These are phyloP conservation scores for Homarus americanus DNA, from an alignment of 1,140 invertebrate species.

Conservation along the genomic window DNA sequence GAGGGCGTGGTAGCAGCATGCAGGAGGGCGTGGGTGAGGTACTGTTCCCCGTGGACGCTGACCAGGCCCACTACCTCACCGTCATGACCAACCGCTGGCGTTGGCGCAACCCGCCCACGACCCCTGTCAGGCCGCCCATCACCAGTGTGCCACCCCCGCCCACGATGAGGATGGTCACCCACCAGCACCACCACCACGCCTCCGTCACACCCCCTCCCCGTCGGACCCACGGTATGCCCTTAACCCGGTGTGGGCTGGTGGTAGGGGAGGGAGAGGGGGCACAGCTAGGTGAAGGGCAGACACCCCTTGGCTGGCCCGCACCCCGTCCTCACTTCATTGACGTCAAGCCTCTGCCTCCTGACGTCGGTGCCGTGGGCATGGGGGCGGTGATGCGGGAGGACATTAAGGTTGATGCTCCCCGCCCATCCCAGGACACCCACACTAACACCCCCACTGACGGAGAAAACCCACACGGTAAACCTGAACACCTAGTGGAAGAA, in stretches of 20 bases:
- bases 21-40: conserved; percentile 23
- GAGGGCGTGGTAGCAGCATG: neutral
- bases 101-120: neutral
- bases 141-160: too few species aligned
- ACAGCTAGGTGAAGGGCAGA: neutral
- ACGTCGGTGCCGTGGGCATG: conserved; percentile 22
- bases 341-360: too few species aligned
- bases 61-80: conserved; percentile 38
- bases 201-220: conserved; percentile 8
- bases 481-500: too few species aligned
- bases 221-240: too few species aligned
- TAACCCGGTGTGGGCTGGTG: neutral
- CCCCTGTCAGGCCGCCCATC: neutral
- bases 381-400: neutral
- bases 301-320: neutral
- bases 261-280: neutral
- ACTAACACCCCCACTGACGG: neutral
- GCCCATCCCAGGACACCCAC: neutral
- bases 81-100: conserved; percentile 19
- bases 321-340: neutral
- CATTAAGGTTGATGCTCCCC: too few species aligned
- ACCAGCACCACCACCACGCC: too few species aligned
- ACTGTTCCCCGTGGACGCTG: conserved; percentile 35
- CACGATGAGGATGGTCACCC: neutral
- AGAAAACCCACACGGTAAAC: neutral